Percentiles rank a stretch among this genome's conserved stretches.
Evolutionary conservation across 2,797 vertebrate species (phyloP).

Genomic region (Eremophila alpestris): DNA sequence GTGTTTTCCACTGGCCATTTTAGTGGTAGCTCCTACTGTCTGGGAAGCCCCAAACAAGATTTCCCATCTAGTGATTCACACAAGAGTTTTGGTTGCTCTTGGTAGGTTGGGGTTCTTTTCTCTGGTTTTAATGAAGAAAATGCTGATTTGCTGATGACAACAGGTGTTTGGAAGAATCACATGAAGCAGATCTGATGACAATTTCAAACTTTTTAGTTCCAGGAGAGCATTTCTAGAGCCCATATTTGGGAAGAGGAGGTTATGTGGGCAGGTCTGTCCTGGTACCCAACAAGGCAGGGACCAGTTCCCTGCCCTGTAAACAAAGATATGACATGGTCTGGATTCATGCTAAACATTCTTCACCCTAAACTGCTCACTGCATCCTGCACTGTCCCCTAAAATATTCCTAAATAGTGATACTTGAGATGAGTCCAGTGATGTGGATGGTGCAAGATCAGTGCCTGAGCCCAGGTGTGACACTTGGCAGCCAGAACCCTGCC

Average conservation of each 20-base stretch:
- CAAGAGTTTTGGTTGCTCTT: neutral
- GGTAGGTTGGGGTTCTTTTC: accelerated
- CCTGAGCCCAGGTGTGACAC: neutral
- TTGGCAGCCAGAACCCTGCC: neutral
- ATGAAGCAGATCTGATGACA: neutral
- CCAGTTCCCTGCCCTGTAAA: neutral
- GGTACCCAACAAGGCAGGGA: neutral
- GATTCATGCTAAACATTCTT: neutral
- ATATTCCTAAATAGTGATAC: neutral
- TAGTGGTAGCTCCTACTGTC: neutral
- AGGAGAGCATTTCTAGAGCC: neutral
- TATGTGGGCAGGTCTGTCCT: neutral
- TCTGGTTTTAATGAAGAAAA: neutral
- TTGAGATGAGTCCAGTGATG: neutral
- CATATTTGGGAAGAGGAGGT: neutral
- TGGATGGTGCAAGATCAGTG: neutral
- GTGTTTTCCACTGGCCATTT: neutral
- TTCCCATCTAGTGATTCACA: neutral
- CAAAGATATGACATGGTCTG: neutral
- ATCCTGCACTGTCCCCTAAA: neutral
- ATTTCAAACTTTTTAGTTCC: neutral
- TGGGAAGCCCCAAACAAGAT: neutral
- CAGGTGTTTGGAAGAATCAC: neutral
- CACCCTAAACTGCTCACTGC: neutral
- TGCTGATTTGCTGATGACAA: neutral